These are phyloP conservation scores for Clepsis dumicolana DNA, from an alignment of 2,888 invertebrate species.

Conservation along the genomic window DNA sequence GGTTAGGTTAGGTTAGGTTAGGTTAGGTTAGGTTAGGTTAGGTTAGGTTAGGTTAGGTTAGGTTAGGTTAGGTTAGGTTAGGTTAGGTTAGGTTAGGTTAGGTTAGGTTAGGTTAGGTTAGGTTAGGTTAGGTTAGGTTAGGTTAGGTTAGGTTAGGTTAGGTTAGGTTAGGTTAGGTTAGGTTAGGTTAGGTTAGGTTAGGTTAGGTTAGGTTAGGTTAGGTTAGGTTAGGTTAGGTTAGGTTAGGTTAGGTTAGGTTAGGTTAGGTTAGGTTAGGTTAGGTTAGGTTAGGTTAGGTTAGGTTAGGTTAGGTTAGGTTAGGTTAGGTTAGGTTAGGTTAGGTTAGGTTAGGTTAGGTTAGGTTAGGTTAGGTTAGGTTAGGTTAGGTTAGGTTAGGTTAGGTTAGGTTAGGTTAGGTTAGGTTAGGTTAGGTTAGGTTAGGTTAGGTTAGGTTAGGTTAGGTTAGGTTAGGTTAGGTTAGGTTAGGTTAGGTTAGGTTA, in stretches of 20 bases:
- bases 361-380: constrained; percentile 39
- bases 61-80: constrained; percentile 31
- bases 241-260: constrained; percentile 25
- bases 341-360: constrained; percentile 45
- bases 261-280: constrained; percentile 23
- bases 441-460: constrained; percentile 37
- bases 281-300: constrained; percentile 24
- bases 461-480: constrained; percentile 32
- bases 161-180: constrained; percentile 7
- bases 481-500: constrained; percentile 20
- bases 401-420: constrained; percentile 39
- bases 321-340: constrained; percentile 27
- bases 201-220: constrained; percentile 14
- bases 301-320: constrained; percentile 24
- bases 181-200: constrained; percentile 11
- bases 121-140: constrained; percentile 22
- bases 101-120: constrained; percentile 30
- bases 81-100: constrained; percentile 31
- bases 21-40: constrained; percentile 20
- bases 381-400: constrained; percentile 37
- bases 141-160: constrained; percentile 30
- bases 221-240: constrained; percentile 8
- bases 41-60: constrained; percentile 31
- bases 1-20: constrained; percentile 50
- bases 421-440: constrained; percentile 39